phyloP scores from a whole-genome alignment of 2,888 invertebrate species.

The Orthosia cruda region DNA sequence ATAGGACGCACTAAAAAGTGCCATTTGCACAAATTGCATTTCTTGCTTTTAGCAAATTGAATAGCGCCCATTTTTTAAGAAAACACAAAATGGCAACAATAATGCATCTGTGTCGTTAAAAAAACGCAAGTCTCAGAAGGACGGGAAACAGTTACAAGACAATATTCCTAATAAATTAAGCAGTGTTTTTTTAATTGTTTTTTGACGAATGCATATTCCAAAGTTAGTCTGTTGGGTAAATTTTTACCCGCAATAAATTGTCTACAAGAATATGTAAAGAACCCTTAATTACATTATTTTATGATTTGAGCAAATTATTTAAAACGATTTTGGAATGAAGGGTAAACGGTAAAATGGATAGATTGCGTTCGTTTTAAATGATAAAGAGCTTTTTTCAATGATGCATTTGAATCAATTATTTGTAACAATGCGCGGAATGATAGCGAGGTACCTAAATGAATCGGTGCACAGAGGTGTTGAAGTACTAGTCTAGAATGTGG shows the following conservation, averaged over 20 bases:
- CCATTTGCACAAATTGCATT: constrained; percentile 88
- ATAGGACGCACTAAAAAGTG: constrained; percentile 80
- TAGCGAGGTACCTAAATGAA: constrained; percentile 72
- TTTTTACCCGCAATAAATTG: constrained; percentile 36
- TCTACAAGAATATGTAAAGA: background rate
- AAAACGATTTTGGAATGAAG: constrained; percentile 2
- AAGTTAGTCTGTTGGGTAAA: constrained; percentile 33
- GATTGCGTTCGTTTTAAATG: background rate
- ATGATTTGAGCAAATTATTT: constrained; percentile 14
- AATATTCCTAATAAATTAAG: constrained; percentile 57
- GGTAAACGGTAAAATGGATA: background rate
- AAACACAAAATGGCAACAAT: constrained; percentile 54
- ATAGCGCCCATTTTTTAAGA: constrained; percentile 70
- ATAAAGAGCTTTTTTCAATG: background rate
- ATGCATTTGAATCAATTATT: constrained; percentile 25
- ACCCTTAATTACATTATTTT: constrained; percentile 16
- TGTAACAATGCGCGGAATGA: constrained; percentile 52
- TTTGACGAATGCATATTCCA: constrained; percentile 47
- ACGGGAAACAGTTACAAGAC: constrained; percentile 63
- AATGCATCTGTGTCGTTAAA: constrained; percentile 69
- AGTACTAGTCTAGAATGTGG: constrained; percentile 90
- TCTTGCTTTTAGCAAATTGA: constrained; percentile 76
- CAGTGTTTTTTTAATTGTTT: constrained; percentile 58
- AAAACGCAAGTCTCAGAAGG: constrained; percentile 79
- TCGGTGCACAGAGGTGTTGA: constrained; percentile 85